Conservation (phyloP, 2,888 invertebrate genomes). For the Stramonita haemastoma region DNA sequence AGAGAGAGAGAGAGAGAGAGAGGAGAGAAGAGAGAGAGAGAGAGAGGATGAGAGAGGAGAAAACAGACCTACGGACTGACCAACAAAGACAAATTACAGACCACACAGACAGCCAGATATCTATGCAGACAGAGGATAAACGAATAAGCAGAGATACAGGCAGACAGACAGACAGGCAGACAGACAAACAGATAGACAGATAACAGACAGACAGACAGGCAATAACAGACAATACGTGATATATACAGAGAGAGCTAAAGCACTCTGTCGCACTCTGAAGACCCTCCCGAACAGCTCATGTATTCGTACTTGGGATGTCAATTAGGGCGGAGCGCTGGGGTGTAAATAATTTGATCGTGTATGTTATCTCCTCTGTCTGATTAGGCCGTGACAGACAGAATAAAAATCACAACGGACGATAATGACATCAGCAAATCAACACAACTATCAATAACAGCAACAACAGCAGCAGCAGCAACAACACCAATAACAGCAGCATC, state of each 20-base stretch:
- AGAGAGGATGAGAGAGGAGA: neutral
- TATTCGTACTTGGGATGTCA: too few species aligned
- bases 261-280: too few species aligned
- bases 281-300: too few species aligned
- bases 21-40: neutral
- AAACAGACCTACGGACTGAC: neutral
- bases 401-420: too few species aligned
- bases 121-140: neutral
- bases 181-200: neutral
- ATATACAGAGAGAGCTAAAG: neutral
- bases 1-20: constrained; percentile 7
- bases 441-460: neutral
- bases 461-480: neutral
- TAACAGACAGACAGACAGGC: neutral
- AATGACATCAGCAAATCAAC: too few species aligned
- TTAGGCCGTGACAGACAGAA: too few species aligned
- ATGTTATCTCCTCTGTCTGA: too few species aligned
- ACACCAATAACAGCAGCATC: neutral
- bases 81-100: neutral
- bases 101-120: neutral
- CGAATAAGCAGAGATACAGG: too few species aligned
- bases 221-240: neutral
- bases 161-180: neutral
- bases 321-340: too few species aligned
- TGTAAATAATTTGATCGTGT: too few species aligned